Evolutionary conservation across 2,888 invertebrate species (phyloP).

Genomic region (Cyclophora punctaria): DNA sequence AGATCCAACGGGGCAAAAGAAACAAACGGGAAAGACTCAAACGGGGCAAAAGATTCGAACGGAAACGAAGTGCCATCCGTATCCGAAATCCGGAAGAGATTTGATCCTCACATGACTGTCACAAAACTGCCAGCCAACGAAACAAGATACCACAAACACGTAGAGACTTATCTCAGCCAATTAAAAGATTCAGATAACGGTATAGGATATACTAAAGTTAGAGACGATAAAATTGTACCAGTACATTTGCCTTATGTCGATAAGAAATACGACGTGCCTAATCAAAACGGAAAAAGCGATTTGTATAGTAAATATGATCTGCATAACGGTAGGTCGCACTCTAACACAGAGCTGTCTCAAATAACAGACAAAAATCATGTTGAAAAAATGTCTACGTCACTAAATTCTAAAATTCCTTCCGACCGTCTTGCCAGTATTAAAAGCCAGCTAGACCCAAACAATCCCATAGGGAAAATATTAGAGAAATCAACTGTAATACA

Average conservation of each 20-base stretch:
- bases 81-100: conserved; percentile 74
- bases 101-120: conserved; percentile 70
- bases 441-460: conserved; percentile 68
- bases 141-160: conserved; percentile 43
- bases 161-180: conserved; percentile 58
- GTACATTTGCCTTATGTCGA: conserved; percentile 61
- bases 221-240: conserved; percentile 64
- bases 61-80: conserved; percentile 76
- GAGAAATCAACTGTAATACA: conserved; percentile 70
- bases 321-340: conserved; percentile 38
- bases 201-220: conserved; percentile 51
- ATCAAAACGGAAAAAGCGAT: conserved; percentile 17
- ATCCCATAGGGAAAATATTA: conserved; percentile 68
- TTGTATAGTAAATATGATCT: background rate
- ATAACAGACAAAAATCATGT: conserved; percentile 39
- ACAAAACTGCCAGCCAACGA: conserved; percentile 66
- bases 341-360: conserved; percentile 61
- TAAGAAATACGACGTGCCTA: conserved; percentile 52
- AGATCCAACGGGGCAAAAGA: conserved; percentile 36
- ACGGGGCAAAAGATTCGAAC: conserved; percentile 73
- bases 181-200: conserved; percentile 63
- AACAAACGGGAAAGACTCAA: conserved; percentile 16
- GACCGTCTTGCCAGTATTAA: conserved; percentile 64
- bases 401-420: conserved; percentile 53
- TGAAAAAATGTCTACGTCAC: conserved; percentile 45